Evolutionary conservation across 2,888 invertebrate species (phyloP), one percentile per base, ranked within the genome.

Genomic region (Eucera pruinosa): DNA sequence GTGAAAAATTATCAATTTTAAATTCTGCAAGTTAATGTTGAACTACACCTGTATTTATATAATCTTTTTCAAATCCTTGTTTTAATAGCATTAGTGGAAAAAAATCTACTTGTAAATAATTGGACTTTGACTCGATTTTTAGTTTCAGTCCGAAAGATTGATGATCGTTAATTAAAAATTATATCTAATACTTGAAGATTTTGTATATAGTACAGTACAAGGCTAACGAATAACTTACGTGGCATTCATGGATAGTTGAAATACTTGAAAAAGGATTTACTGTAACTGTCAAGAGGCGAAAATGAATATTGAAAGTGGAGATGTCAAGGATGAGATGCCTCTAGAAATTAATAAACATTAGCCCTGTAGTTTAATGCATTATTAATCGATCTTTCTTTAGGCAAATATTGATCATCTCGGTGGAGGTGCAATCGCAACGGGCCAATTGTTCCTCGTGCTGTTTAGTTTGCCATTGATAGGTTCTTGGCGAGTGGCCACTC

Each of bases 281-380:
- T 11, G 33, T 62, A 62, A 69, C 54, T 69, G 54, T n/a, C 25
- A n/a, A 39, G 39, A 54, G 20, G 27, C 20, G 20, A 62, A 39
- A 69, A 54, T 69, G 41, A 69, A 62, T 69, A 69, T 69, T 69
- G 62, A 39, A 20, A n/a, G 7, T 27, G 20, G 39, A 23, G 48
- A 58, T 13, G 41, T 48, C 58, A 58, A 7, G 11, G 30, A 45
- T 7, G 41, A 18, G 27, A 36, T 20, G 20, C 43, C 18, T 15
- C 27, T 15, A 27, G 47, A 41, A 45, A 69, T 69, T 61, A 61
- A 61, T 69, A 62, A 45, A 62, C 54, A 62, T 43, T 62, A 43
- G 6, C 43, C 33, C 6, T 6, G 11, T 20, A 43, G 39, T 69
- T 69, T 47, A 47, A 55, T 55, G 62, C 47, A 23, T 69, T 62